phyloP scores from a whole-genome alignment of 2,113 vertebrate species.

The Fulmarus glacialis region DNA sequence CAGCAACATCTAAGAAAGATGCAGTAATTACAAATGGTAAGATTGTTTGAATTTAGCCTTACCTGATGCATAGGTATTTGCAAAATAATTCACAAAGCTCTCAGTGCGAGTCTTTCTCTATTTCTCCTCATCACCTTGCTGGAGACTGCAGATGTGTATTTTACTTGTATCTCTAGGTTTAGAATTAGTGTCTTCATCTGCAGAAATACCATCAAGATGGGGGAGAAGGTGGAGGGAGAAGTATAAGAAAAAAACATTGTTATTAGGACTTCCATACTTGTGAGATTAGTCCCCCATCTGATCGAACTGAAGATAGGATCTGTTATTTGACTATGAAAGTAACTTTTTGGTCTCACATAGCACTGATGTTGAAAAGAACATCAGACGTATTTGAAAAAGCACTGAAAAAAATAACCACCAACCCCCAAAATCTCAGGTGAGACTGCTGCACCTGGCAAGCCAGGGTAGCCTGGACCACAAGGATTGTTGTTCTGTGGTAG shows the following conservation, averaged over 20 bases:
- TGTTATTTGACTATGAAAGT: background rate
- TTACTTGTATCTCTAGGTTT: background rate
- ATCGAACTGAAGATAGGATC: background rate
- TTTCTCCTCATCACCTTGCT: background rate
- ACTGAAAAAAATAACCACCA: background rate
- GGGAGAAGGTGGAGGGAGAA: background rate
- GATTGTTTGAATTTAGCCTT: background rate
- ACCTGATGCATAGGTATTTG: conserved; percentile 6
- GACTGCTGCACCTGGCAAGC: background rate
- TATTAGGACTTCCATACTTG: background rate
- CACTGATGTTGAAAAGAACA: background rate
- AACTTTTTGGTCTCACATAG: background rate
- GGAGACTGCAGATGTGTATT: background rate
- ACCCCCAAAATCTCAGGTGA: background rate
- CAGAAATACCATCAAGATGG: background rate
- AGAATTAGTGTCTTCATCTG: background rate
- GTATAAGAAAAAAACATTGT: background rate
- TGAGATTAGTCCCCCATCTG: background rate
- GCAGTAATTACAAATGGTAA: background rate
- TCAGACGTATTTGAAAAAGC: background rate
- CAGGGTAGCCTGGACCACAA: background rate
- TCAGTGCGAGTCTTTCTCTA: background rate
- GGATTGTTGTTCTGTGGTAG: background rate
- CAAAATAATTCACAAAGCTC: background rate
- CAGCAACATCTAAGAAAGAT: background rate